Percentiles rank a stretch among this genome's conserved stretches.
Evolutionary conservation across 2,888 invertebrate species (phyloP).

Genomic region (Sicus ferrugineus): DNA sequence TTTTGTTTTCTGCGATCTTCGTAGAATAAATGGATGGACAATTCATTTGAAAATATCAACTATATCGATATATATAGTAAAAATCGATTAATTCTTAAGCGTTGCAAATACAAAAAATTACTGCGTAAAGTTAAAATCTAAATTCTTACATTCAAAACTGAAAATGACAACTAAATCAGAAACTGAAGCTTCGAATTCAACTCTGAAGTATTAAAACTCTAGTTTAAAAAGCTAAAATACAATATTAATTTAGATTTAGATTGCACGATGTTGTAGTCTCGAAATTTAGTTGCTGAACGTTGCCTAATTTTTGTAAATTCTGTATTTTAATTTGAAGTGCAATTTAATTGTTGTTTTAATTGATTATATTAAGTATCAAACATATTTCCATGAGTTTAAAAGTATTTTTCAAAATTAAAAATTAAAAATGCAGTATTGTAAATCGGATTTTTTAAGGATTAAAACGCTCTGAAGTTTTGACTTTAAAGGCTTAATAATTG

Average conservation of each 20-base stretch:
- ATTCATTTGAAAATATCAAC: slow-evolving; percentile 40
- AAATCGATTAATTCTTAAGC: slow-evolving; percentile 20
- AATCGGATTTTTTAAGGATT: no score
- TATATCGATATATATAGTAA: slow-evolving; percentile 34
- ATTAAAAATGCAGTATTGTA: no score
- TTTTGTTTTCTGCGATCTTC: slow-evolving; percentile 38
- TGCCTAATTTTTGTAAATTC: background rate
- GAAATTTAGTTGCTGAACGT: no score
- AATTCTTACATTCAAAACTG: slow-evolving; percentile 8
- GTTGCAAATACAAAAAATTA: background rate
- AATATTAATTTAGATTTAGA: background rate
- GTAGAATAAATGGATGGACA: slow-evolving; percentile 50
- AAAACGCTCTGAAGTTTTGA: no score
- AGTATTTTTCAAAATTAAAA: no score
- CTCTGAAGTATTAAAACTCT: background rate
- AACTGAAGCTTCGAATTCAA: background rate
- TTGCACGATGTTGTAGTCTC: no score
- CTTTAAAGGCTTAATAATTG: no score
- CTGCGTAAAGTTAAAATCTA: slow-evolving; percentile 36
- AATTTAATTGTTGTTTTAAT: background rate
- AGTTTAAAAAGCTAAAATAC: background rate
- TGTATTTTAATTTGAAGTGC: background rate
- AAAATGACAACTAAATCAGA: no score
- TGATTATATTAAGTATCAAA: background rate
- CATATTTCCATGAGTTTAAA: no score